Evolutionary conservation across 2,113 vertebrate species (phyloP).

Genomic region (Platycercus adscitus): DNA sequence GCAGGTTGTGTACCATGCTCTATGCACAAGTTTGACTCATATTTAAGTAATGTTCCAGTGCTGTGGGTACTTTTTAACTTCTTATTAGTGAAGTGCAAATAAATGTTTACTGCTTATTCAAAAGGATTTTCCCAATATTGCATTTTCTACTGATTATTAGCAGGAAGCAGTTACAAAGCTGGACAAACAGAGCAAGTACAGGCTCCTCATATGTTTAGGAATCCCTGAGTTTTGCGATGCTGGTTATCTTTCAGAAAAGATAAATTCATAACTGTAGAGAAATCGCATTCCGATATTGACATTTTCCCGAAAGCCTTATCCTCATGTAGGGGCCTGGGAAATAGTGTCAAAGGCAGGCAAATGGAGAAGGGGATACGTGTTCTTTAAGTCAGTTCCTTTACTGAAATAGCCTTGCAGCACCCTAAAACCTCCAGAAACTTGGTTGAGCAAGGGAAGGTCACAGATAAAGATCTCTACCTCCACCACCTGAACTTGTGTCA

Average conservation of each 20-base stretch:
- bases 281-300: neutral
- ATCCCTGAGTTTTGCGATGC: neutral
- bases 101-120: neutral
- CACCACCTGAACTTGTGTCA: accelerated
- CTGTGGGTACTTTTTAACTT: neutral
- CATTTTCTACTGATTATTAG: neutral
- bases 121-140: neutral
- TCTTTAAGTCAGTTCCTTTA: neutral
- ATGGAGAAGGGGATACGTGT: neutral
- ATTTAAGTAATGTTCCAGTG: neutral
- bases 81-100: neutral
- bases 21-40: neutral
- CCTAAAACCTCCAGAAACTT: neutral
- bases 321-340: neutral
- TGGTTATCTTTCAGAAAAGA: neutral
- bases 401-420: neutral
- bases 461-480: neutral
- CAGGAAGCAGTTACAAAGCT: neutral
- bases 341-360: neutral
- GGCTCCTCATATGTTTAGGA: neutral
- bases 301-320: neutral
- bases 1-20: neutral
- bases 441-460: neutral
- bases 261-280: neutral
- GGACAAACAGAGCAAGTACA: neutral